Conservation (phyloP, 2,888 invertebrate species). For the Alloscopus bannaensis region DNA sequence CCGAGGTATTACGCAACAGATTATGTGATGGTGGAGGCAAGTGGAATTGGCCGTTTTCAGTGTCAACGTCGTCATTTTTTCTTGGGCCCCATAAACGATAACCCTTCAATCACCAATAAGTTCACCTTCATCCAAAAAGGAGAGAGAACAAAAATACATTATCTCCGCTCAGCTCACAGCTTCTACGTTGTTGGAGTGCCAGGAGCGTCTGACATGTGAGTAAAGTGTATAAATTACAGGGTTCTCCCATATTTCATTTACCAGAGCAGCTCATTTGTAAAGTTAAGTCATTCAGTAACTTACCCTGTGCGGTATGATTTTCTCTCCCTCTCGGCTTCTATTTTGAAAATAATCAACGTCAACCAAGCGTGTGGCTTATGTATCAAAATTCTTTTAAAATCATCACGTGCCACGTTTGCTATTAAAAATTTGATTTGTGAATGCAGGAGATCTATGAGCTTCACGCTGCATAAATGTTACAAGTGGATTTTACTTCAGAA, state of each 20-base stretch:
- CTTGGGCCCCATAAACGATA: background rate
- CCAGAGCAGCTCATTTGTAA: too few relatives aligned
- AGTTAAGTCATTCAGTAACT: too few relatives aligned
- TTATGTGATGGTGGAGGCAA: too few relatives aligned
- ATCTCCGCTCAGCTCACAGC: too few relatives aligned
- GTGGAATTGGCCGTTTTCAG: constrained; percentile 9
- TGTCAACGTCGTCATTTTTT: constrained; percentile 14
- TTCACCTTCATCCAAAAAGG: constrained; percentile 8
- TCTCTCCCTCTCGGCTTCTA: too few relatives aligned
- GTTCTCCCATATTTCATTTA: too few relatives aligned
- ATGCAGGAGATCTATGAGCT: background rate
- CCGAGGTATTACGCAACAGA: constrained; percentile 2
- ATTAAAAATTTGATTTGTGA: background rate
- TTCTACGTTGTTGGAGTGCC: too few relatives aligned
- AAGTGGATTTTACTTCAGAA: background rate
- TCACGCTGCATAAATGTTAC: background rate
- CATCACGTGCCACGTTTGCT: too few relatives aligned
- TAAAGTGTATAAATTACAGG: background rate
- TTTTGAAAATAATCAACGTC: too few relatives aligned
- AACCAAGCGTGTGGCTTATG: too few relatives aligned
- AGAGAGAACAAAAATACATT: constrained; percentile 3
- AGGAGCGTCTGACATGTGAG: background rate
- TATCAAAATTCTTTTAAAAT: too few relatives aligned
- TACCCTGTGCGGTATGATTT: too few relatives aligned
- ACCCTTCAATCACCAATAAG: constrained; percentile 20